These are phyloP conservation scores for Notodromas monacha DNA, from an alignment of 2,888 invertebrate genomes.

Conservation along the genomic window DNA sequence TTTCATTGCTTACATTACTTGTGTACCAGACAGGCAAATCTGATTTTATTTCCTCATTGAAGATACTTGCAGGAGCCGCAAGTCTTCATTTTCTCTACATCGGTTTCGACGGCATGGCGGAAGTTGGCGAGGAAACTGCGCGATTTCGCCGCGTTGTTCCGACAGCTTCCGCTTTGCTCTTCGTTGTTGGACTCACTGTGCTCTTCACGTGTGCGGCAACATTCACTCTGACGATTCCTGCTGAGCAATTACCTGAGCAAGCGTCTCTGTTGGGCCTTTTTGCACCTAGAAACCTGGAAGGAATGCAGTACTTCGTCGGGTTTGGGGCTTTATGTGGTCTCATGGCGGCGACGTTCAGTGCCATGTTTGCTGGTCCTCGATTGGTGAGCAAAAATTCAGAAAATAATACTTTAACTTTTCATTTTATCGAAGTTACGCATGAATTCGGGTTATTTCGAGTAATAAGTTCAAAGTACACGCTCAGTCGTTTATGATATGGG, in stretches of 20 bases:
- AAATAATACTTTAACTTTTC: too few relatives aligned
- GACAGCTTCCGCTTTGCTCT: background rate
- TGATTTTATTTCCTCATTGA: too few relatives aligned
- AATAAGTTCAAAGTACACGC: too few relatives aligned
- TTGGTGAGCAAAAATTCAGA: too few relatives aligned
- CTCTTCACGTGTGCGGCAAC: background rate
- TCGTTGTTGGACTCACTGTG: background rate
- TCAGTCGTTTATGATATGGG: too few relatives aligned
- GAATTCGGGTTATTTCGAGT: too few relatives aligned
- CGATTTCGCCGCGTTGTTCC: background rate
- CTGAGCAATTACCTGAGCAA: background rate
- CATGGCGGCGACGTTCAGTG: background rate
- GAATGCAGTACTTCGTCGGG: conserved; percentile 1
- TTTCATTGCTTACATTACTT: too few relatives aligned
- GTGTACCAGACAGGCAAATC: too few relatives aligned
- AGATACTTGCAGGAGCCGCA: background rate
- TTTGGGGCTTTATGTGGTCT: conserved; percentile 2
- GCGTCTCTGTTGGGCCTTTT: too few relatives aligned
- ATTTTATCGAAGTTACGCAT: too few relatives aligned
- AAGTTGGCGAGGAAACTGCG: background rate
- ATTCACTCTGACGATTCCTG: background rate
- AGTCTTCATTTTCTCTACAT: conserved; percentile 1
- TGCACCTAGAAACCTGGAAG: too few relatives aligned
- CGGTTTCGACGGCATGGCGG: background rate
- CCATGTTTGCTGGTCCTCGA: background rate